Evolutionary conservation across 1,140 invertebrate species (phyloP), one percentile per base, ranked within the genome.

Genomic region (Asbolus verrucosus): DNA sequence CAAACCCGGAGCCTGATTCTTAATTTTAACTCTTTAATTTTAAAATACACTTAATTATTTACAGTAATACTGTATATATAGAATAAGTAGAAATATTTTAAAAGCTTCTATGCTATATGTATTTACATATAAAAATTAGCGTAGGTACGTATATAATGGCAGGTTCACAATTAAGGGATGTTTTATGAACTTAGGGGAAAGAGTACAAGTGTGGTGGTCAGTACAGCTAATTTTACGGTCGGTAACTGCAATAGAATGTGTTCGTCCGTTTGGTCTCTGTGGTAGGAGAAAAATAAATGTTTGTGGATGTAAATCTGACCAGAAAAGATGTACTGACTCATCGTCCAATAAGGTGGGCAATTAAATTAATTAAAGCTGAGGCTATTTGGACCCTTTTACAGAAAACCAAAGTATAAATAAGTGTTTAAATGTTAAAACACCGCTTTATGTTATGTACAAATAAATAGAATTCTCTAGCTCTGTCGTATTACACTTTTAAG

Each of bases 361-460:
- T 21, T 9, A 9, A 54, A 54, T 27, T 54, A 54, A 54, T 54
- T 14, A 68, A 69, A 41, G 65, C 65, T 39, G 67, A 76, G 73
- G 75, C 67, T 76, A 75, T 76, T 77, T 76, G 75, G 75, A 77
- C 75, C 75, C 75, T 72, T 74, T 74, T 41, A 76, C 75, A 61
- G 43, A 76, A 71, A 73, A 31, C 67, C 27, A 38, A 62, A 65
- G 14, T 63, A 60, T 18, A 33, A 67, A 24, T 43, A 67, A 59
- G 69, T 24, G 19, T 65, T 46, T 54, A 54, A 54, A 19, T 72
- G 74, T 75, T 75, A 74, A 75, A 75, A 75, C 74, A 75, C 74
- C 72, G 70, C 41, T 33, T 39, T 38, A 19, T 14, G n/a, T 8
- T 46, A 27, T 21, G 30, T 62, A 60, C 43, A 68, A 33, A 46